Evolutionary conservation across 2,888 invertebrate species (phyloP).

Genomic region (Pherbina coryleti): DNA sequence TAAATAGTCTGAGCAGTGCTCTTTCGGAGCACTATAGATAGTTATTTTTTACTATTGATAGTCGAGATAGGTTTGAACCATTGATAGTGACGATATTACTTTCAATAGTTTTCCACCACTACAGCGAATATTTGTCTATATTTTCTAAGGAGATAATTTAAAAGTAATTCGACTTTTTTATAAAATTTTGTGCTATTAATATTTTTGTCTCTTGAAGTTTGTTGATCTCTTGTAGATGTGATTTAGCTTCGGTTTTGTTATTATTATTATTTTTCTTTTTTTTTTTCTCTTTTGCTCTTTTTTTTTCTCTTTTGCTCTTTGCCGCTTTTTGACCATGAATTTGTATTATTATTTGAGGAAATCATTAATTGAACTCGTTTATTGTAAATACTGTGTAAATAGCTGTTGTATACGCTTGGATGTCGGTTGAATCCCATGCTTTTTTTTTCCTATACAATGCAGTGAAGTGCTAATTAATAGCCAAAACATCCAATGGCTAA

Average conservation of each 20-base stretch:
- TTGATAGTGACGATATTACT: no score
- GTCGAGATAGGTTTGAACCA: no score
- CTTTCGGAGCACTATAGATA: no score
- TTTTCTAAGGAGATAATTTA: neutral
- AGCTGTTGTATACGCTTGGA: neutral
- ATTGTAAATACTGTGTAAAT: constrained; percentile 47
- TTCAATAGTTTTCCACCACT: no score
- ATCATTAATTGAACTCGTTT: constrained; percentile 47
- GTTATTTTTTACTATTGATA: no score
- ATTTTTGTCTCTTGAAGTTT: neutral
- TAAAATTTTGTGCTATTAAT: neutral
- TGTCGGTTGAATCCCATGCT: neutral
- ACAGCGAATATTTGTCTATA: no score
- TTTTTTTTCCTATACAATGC: neutral
- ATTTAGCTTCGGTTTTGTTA: no score
- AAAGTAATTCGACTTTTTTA: no score
- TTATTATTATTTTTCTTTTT: no score
- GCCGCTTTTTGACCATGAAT: constrained; percentile 54
- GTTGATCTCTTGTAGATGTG: neutral
- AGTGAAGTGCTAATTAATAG: constrained; percentile 55
- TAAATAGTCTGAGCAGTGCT: no score
- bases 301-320: constrained; percentile 22
- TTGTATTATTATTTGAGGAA: constrained; percentile 18
- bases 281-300: no score
- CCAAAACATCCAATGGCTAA: neutral